phyloP scores from a whole-genome alignment of 2,797 vertebrate species.

The Poeciliopsis presidionis region DNA sequence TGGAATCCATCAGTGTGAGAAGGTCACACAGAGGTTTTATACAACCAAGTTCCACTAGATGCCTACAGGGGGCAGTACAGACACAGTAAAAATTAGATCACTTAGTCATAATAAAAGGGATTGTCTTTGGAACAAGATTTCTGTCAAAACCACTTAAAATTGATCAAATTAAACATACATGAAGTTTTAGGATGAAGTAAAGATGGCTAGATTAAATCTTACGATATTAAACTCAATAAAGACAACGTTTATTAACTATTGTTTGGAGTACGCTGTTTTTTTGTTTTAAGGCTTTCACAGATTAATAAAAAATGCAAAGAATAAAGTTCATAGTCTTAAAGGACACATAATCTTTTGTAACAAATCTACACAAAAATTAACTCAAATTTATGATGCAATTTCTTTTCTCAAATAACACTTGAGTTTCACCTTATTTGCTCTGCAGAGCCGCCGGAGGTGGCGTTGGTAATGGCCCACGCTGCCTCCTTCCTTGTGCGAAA shows the following conservation, averaged over 20 bases:
- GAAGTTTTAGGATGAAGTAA: not conserved
- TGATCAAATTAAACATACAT: not conserved
- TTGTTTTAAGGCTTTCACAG: not conserved
- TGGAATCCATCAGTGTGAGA: slow-evolving; percentile 97
- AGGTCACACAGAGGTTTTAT: slow-evolving; percentile 98
- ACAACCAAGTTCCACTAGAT: slow-evolving; percentile 94
- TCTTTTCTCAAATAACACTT: not conserved
- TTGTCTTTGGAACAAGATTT: not conserved
- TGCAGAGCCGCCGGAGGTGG: slow-evolving; percentile 92
- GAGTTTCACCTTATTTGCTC: slow-evolving; percentile 92
- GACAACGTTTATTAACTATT: not conserved
- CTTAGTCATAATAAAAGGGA: slow-evolving; percentile 2
- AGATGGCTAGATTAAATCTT: not conserved
- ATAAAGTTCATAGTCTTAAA: not conserved
- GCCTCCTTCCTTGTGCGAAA: slow-evolving; percentile 97
- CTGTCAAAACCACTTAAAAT: not conserved
- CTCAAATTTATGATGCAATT: not conserved
- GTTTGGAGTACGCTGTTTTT: not conserved
- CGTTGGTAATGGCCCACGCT: slow-evolving; percentile 96
- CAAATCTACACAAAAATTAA: not conserved
- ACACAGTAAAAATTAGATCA: slow-evolving; percentile 10
- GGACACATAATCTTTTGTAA: too few species aligned
- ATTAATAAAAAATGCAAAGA: not conserved
- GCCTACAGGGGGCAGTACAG: slow-evolving; percentile 76
- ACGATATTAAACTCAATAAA: not conserved